These are phyloP conservation scores for Orthosia gothica DNA, from an alignment of 2,888 invertebrate genomes.

Conservation along the genomic window DNA sequence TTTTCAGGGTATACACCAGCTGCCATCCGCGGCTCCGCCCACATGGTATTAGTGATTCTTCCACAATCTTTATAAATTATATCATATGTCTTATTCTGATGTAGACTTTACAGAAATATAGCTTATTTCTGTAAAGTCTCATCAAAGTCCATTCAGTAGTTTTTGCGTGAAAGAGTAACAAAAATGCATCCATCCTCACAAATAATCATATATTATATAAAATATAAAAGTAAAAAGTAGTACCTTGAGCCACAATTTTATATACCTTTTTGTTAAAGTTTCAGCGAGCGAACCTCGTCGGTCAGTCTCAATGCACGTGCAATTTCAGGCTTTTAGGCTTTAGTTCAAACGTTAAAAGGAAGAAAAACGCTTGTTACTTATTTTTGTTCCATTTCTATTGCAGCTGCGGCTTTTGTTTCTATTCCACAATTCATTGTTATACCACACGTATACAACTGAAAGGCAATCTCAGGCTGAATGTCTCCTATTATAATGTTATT, in stretches of 20 bases:
- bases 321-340: constrained; percentile 62
- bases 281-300: constrained; percentile 34
- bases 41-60: too few relatives aligned
- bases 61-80: too few relatives aligned
- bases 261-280: constrained; percentile 47
- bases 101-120: too few relatives aligned
- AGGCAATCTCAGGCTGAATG: not conserved
- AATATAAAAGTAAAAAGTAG: too few relatives aligned
- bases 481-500: not conserved
- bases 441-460: not conserved
- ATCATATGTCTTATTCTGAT: too few relatives aligned
- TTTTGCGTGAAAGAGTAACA: too few relatives aligned
- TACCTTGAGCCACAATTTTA: constrained; percentile 1
- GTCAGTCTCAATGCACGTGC: constrained; percentile 55
- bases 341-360: constrained; percentile 57
- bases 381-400: constrained; percentile 45
- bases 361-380: constrained; percentile 43
- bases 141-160: too few relatives aligned
- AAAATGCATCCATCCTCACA: too few relatives aligned
- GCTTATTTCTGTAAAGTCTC: too few relatives aligned
- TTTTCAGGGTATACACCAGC: too few relatives aligned
- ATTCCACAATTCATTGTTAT: constrained; percentile 9
- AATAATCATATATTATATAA: too few relatives aligned
- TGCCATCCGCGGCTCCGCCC: too few relatives aligned
- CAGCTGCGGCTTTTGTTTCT: constrained; percentile 29